Evolutionary conservation across 2,113 vertebrate species (phyloP).

Genomic region (Myotis brandtii): DNA sequence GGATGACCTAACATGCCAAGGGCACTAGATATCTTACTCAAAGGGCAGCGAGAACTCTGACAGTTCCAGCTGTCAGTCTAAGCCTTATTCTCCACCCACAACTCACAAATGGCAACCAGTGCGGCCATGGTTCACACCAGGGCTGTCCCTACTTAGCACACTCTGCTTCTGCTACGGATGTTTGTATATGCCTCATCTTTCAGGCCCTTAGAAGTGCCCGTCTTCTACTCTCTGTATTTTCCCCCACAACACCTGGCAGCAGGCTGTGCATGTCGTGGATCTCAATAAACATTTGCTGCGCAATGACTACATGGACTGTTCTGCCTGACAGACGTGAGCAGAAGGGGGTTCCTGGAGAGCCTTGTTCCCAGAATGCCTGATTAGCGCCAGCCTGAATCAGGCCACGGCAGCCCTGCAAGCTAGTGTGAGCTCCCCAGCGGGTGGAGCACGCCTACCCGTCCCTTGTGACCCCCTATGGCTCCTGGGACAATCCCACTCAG

Average conservation of each 20-base stretch:
- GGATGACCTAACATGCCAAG: not conserved
- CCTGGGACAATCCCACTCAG: not conserved
- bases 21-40: not conserved
- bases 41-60: not conserved
- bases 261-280: not conserved
- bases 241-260: not conserved
- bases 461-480: not conserved
- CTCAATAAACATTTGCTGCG: not conserved
- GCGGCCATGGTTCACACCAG: fast-evolving
- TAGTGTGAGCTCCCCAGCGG: not conserved
- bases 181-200: not conserved
- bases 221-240: not conserved
- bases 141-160: no score
- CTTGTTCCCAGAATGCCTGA: not conserved
- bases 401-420: not conserved
- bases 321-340: not conserved
- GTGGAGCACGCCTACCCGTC: not conserved
- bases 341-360: not conserved
- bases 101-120: not conserved
- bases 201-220: not conserved
- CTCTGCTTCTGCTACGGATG: not conserved
- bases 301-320: not conserved
- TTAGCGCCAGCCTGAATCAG: not conserved
- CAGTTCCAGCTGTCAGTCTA: not conserved
- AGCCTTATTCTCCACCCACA: not conserved